Percentiles rank a stretch among this genome's conserved stretches.
Evolutionary conservation across 2,113 vertebrate genomes (phyloP).

Genomic region (Salvelinus alpinus): DNA sequence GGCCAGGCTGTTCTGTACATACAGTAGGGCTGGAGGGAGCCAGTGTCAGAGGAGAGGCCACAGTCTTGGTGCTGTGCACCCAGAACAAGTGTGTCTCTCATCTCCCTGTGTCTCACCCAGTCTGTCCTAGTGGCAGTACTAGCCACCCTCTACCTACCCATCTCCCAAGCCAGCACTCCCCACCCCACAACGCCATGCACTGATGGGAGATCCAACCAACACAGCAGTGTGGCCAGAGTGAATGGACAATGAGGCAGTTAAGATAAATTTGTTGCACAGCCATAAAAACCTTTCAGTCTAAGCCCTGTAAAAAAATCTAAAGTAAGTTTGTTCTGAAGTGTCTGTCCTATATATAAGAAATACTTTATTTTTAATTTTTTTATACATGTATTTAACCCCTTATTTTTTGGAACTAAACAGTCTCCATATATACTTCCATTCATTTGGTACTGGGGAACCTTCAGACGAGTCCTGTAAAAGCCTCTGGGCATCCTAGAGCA

Average conservation of each 20-base stretch:
- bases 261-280: too few species aligned
- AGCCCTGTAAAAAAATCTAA: too few species aligned
- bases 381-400: neutral
- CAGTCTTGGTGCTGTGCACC: neutral
- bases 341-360: too few species aligned
- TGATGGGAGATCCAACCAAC: neutral
- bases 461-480: too few species aligned
- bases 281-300: too few species aligned
- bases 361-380: too few species aligned
- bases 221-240: neutral
- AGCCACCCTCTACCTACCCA: neutral
- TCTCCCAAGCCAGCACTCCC: neutral
- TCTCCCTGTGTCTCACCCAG: neutral
- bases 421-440: too few species aligned
- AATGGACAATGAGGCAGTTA: neutral
- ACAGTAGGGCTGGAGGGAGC: neutral
- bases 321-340: too few species aligned
- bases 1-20: neutral
- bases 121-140: neutral
- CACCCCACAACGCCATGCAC: neutral
- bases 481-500: too few species aligned
- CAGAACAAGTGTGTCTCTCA: neutral
- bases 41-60: neutral
- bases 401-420: neutral
- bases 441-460: too few species aligned